phyloP scores from a whole-genome alignment of 2,888 invertebrate genomes.

The Pardosa pseudoannulata region DNA sequence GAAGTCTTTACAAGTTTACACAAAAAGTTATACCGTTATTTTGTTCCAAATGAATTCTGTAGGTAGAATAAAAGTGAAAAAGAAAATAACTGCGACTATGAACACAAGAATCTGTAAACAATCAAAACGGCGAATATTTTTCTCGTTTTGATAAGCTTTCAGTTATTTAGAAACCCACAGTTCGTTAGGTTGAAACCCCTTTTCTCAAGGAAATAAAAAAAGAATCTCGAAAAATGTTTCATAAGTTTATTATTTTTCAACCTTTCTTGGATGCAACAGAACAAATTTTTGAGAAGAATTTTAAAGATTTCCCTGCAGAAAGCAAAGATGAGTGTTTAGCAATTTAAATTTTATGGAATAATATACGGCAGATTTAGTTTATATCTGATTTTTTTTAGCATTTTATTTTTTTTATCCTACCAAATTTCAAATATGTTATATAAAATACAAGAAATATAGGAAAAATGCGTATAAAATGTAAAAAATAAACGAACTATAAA shows the following conservation, averaged over 20 bases:
- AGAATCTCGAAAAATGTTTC: too few relatives aligned
- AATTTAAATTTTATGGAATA: neutral
- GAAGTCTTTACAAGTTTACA: neutral
- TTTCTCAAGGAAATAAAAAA: too few relatives aligned
- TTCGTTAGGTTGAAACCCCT: neutral
- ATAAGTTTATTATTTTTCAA: neutral
- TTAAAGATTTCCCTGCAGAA: neutral
- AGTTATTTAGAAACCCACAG: neutral
- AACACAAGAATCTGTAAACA: neutral
- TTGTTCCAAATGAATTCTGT: neutral
- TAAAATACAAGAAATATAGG: too few relatives aligned
- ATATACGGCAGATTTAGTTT: too few relatives aligned
- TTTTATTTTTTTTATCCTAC: too few relatives aligned
- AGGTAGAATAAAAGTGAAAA: neutral
- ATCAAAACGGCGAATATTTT: conserved; percentile 1
- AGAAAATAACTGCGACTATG: neutral
- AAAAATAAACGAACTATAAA: too few relatives aligned
- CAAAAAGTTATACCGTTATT: neutral
- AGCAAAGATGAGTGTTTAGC: neutral
- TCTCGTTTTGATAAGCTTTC: neutral
- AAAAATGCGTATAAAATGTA: too few relatives aligned
- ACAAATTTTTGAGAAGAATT: neutral
- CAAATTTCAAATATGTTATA: too few relatives aligned
- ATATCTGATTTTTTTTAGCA: too few relatives aligned
- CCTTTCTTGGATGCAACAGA: neutral